A percentile compares a stretch with the other conserved stretches of the same genome.
Evolutionary conservation across 2,113 vertebrate genomes (phyloP).

Genomic region (Danionella cerebrum): DNA sequence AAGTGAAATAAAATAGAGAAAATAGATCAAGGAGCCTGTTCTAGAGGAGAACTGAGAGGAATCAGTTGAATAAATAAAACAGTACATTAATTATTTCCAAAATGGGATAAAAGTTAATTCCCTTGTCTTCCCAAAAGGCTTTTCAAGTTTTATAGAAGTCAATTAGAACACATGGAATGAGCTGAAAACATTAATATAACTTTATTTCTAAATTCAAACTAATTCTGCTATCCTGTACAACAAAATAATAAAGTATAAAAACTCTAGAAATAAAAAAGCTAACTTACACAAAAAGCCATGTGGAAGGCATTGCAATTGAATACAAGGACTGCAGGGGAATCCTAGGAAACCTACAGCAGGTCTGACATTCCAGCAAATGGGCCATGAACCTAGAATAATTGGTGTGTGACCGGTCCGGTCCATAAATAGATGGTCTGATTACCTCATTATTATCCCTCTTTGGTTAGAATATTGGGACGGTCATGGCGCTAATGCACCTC

Average conservation of each 20-base stretch:
- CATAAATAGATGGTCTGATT: constrained; percentile 31
- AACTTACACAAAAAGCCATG: neutral
- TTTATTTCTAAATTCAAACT: too few species aligned
- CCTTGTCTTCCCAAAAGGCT: too few species aligned
- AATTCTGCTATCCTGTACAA: neutral
- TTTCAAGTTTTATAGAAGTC: too few species aligned
- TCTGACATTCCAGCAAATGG: constrained; percentile 23
- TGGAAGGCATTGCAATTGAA: neutral
- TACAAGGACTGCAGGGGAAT: neutral
- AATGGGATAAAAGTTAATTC: too few species aligned
- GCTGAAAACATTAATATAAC: too few species aligned
- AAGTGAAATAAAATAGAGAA: neutral
- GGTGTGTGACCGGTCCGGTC: constrained; percentile 11
- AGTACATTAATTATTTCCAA: too few species aligned
- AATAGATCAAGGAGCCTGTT: too few species aligned
- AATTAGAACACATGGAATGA: too few species aligned
- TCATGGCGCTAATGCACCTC: constrained; percentile 6
- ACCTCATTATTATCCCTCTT: neutral
- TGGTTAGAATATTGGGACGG: neutral
- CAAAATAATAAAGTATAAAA: neutral
- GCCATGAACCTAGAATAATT: constrained; percentile 6
- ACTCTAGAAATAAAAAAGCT: neutral
- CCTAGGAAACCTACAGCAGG: neutral
- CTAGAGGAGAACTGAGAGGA: too few species aligned
- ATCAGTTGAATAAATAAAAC: too few species aligned